A percentile compares a stretch with the other conserved stretches of the same genome.
Conservation (phyloP, 2,888 invertebrate species). For the Hyppa rectilinea region DNA sequence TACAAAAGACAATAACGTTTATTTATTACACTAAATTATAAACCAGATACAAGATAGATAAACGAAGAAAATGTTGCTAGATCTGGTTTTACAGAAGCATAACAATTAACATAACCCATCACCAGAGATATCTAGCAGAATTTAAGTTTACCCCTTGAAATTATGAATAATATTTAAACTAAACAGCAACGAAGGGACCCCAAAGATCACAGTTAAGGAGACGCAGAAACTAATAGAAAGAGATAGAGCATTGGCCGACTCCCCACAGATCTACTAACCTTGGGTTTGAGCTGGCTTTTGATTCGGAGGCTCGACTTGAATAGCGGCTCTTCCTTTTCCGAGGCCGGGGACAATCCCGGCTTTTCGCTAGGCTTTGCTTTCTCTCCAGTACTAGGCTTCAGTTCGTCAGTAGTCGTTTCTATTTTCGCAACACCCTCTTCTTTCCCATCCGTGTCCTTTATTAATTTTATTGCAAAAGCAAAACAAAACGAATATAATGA, state of each 20-base stretch:
- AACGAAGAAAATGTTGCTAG: conserved; percentile 37
- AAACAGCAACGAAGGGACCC: conserved; percentile 70
- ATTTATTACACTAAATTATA: conserved; percentile 78
- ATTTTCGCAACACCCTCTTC: conserved; percentile 88
- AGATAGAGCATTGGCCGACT: conserved; percentile 72
- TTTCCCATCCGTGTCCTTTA: conserved; percentile 82
- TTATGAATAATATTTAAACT: conserved; percentile 62
- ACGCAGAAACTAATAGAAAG: conserved; percentile 82
- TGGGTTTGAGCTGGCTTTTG: conserved; percentile 81
- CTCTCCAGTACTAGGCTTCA: conserved; percentile 84
- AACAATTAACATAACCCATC: conserved; percentile 26
- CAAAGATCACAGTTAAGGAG: conserved; percentile 78
- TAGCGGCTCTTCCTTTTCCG: conserved; percentile 87
- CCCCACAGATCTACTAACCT: conserved; percentile 83
- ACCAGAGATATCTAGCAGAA: conserved; percentile 40
- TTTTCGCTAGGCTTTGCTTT: conserved; percentile 76
- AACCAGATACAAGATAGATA: conserved; percentile 64
- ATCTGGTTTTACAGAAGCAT: conserved; percentile 45
- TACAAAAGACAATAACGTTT: conserved; percentile 84
- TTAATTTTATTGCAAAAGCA: conserved; percentile 87
- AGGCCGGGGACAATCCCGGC: conserved; percentile 76
- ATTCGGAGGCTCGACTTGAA: conserved; percentile 88
- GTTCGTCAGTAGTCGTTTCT: conserved; percentile 87
- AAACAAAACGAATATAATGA: conserved; percentile 84
- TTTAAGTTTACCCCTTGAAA: conserved; percentile 64